These are phyloP conservation scores for Momotus momota DNA, from an alignment of 2,797 vertebrate species.

Conservation along the genomic window DNA sequence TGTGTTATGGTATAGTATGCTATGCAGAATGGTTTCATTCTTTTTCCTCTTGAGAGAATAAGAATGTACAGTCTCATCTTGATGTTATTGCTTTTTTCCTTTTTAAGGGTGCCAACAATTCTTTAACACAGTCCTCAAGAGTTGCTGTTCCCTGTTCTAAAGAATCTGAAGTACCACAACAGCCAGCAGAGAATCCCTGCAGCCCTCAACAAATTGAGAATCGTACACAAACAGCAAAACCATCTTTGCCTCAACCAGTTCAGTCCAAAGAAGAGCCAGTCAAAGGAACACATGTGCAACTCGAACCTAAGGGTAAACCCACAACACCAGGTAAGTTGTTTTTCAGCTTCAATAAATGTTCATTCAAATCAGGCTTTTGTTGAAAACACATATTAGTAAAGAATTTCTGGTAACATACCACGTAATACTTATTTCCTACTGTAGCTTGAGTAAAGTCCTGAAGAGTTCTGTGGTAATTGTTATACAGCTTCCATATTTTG, in stretches of 20 bases:
- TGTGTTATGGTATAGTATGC: not conserved
- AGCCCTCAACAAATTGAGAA: slow-evolving; percentile 78
- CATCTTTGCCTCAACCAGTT: slow-evolving; percentile 25
- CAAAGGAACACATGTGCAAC: slow-evolving; percentile 75
- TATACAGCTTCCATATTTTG: not conserved
- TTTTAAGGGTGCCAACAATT: slow-evolving; percentile 30
- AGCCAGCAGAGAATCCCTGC: not conserved
- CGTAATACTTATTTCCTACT: not conserved
- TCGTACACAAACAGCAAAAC: slow-evolving; percentile 63
- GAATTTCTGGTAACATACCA: not conserved
- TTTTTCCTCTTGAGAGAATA: not conserved
- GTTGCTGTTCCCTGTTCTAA: slow-evolving; percentile 50
- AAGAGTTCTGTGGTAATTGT: not conserved
- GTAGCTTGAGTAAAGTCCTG: not conserved
- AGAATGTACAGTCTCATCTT: not conserved
- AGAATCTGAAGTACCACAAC: slow-evolving; percentile 27
- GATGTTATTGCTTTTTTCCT: not conserved
- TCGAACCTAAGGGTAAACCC: slow-evolving; percentile 76
- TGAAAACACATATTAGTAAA: not conserved
- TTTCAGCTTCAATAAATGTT: not conserved
- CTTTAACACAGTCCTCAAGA: slow-evolving; percentile 68
- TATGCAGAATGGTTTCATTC: not conserved
- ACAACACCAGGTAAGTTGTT: slow-evolving; percentile 81
- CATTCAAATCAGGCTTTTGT: not conserved
- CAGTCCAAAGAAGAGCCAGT: slow-evolving; percentile 72